Conservation (phyloP, 2,797 vertebrate genomes). For the Syndactyla subalaris region DNA sequence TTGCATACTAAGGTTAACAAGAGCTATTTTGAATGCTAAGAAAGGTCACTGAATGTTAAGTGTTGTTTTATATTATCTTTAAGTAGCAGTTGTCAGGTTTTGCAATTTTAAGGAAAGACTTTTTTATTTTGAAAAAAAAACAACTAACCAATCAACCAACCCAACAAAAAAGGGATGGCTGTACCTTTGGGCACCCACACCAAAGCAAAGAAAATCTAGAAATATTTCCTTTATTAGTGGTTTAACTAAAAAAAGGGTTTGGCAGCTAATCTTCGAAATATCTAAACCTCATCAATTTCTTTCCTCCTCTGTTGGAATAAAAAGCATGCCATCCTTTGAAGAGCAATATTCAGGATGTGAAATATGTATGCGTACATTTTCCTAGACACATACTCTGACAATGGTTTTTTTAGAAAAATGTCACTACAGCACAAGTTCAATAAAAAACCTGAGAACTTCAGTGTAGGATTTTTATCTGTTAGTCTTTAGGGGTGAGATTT, state of each 20-base stretch:
- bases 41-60: neutral
- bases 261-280: neutral
- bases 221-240: neutral
- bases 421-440: neutral
- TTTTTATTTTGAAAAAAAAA: neutral
- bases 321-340: neutral
- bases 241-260: neutral
- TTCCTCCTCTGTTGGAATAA: neutral
- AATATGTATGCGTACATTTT: neutral
- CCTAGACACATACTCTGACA: neutral
- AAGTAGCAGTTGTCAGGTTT: neutral
- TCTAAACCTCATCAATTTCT: neutral
- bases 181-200: neutral
- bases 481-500: neutral
- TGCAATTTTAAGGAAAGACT: neutral
- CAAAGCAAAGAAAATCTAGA: neutral
- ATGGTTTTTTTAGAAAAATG: neutral
- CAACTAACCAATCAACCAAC: fast-evolving
- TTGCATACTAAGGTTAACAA: neutral
- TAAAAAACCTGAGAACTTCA: neutral
- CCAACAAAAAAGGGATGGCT: fast-evolving
- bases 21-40: neutral
- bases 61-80: neutral
- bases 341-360: neutral
- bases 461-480: neutral